Evolutionary conservation across 2,888 invertebrate genomes (phyloP), one percentile per base, ranked within the genome.

Genomic region (Tyria jacobaeae): DNA sequence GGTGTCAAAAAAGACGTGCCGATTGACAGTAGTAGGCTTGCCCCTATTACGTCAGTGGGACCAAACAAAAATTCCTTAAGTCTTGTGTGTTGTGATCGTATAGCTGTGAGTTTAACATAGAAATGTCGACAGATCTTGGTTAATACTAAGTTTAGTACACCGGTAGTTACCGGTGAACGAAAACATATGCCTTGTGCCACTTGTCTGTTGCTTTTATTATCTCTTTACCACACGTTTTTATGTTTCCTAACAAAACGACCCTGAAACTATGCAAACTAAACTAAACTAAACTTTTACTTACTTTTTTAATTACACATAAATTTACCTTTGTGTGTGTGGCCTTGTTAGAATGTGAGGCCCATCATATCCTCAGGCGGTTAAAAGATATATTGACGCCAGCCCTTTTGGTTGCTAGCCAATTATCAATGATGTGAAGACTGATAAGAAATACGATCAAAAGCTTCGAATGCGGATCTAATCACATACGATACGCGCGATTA

Each of bases 391-490:
- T 62, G 50, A 48, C 61, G 52, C 31, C 44, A 61, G 67, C 63
- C 55, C 51, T 62, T 64, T 39, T 55, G 56, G 50, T 21, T 34
- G 50, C 50, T 44, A 39, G 53, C 52, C 60, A 71, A 62, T 66
- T 64, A 75, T 68, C 65, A 60, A 21, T 65, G 47, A 60, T 70
- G 55, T 67, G 58, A 58, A 67, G 47, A 21, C 51, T 49, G 65
- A 64, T 68, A 75, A 60, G 37, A 34, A 12, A 24, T 41, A 24
- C 41, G 35, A 61, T 75, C 59, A 57, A 73, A 75, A 73, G 63
- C 62, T 71, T 54, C 12, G 54, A 31, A 49, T 37, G 52, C 47
- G 37, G 57, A 64, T 64, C 21, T 63, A 72, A 58, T 57, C 56
- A 62, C 53, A 56, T 47, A 14, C 9, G 47, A 59, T 55, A 52